These are phyloP conservation scores for Meganola albula DNA, from an alignment of 2,888 invertebrate species.

Conservation along the genomic window DNA sequence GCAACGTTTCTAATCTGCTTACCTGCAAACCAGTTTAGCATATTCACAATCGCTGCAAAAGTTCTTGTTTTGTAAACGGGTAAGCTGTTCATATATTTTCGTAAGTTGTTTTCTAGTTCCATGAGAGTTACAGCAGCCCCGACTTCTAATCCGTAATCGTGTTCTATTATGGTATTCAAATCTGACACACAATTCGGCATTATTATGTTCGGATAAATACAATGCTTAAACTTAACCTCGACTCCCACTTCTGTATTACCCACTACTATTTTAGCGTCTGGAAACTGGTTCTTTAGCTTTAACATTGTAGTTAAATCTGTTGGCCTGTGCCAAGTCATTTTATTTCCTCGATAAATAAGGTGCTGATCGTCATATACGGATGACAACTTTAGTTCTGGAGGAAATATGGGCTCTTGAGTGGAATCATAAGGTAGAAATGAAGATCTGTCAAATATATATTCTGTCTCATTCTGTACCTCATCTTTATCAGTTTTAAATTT, in stretches of 20 bases:
- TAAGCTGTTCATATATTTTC: constrained; percentile 74
- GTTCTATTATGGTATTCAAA: constrained; percentile 79
- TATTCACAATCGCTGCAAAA: constrained; percentile 84
- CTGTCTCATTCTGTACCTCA: constrained; percentile 62
- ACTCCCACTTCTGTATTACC: constrained; percentile 92
- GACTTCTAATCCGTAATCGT: constrained; percentile 79
- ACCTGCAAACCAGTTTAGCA: constrained; percentile 97
- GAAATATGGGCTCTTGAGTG: constrained; percentile 90
- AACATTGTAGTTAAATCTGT: constrained; percentile 78
- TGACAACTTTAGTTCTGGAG: constrained; percentile 84
- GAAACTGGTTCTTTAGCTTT: constrained; percentile 80
- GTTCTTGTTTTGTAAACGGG: constrained; percentile 81
- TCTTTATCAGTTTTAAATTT: constrained; percentile 58
- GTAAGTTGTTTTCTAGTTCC: constrained; percentile 83
- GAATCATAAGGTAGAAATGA: constrained; percentile 83
- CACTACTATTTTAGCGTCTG: constrained; percentile 85
- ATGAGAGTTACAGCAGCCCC: constrained; percentile 91
- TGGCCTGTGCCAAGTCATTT: constrained; percentile 84
- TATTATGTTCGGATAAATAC: constrained; percentile 85
- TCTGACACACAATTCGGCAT: constrained; percentile 93
- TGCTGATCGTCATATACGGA: constrained; percentile 78
- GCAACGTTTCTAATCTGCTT: constrained; percentile 98
- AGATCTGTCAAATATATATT: constrained; percentile 77
- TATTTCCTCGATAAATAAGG: constrained; percentile 65
- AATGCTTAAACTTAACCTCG: constrained; percentile 89